phyloP scores from a whole-genome alignment of 2,113 vertebrate species.

The Hipposideros armiger region DNA sequence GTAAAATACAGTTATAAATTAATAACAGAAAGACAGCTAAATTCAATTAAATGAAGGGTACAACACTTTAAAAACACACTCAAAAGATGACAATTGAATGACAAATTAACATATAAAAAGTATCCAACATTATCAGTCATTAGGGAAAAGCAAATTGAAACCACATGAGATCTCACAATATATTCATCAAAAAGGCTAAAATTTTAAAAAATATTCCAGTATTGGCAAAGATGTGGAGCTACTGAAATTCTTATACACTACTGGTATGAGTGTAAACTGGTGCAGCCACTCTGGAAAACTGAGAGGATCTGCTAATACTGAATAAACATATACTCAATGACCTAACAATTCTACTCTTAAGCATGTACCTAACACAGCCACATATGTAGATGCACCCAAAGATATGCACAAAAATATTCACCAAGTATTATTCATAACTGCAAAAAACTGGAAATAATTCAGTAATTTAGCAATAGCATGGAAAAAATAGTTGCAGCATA shows the following conservation, averaged over 20 bases:
- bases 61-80: background rate
- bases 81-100: background rate
- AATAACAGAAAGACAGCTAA: constrained; percentile 22
- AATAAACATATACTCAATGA: background rate
- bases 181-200: background rate
- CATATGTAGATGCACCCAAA: background rate
- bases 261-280: background rate
- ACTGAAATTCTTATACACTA: background rate
- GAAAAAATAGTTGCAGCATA: background rate
- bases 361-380: background rate
- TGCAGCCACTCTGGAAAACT: background rate
- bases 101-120: constrained; percentile 14
- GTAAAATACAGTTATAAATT: background rate
- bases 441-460: background rate
- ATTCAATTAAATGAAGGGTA: constrained; percentile 23
- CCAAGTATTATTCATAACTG: background rate
- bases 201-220: background rate
- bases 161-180: background rate
- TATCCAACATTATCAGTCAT: background rate
- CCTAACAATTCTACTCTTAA: background rate
- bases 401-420: background rate
- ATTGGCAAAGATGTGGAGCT: background rate
- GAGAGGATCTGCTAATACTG: background rate
- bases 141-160: constrained; percentile 27
- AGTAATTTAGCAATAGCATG: background rate